Conservation (phyloP, 2,113 vertebrate species). For the Ondatra zibethicus region DNA sequence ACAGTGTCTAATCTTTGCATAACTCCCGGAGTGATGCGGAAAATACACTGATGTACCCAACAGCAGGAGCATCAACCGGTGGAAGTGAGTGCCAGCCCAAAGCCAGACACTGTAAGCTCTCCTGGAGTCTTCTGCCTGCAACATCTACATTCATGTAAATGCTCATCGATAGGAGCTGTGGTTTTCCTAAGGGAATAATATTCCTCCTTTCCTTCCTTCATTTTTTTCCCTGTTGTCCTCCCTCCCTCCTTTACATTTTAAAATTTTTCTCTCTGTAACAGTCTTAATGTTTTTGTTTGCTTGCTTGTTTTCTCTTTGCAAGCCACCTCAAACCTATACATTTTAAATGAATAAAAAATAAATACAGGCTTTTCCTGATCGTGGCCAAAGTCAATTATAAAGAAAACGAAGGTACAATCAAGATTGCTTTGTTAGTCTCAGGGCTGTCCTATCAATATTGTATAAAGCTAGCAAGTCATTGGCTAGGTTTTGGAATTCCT, state of each 20-base stretch:
- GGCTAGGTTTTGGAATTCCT: constrained; percentile 27
- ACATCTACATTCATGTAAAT: background rate
- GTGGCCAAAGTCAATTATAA: constrained; percentile 69
- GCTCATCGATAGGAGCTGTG: background rate
- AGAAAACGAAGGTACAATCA: constrained; percentile 50
- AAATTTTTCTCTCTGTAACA: background rate
- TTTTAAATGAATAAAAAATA: constrained; percentile 77
- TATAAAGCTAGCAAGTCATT: constrained; percentile 60
- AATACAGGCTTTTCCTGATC: constrained; percentile 60
- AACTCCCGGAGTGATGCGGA: background rate
- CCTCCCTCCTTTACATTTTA: background rate
- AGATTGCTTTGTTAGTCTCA: constrained; percentile 67
- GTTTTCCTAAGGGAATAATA: background rate
- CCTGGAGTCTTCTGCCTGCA: background rate
- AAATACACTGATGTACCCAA: background rate
- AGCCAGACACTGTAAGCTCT: background rate
- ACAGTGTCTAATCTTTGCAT: background rate
- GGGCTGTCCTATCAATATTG: constrained; percentile 70
- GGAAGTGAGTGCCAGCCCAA: background rate
- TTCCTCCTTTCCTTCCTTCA: background rate
- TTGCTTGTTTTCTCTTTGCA: background rate
- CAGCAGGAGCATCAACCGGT: background rate
- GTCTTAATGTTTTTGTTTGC: background rate
- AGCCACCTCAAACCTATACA: constrained; percentile 2
- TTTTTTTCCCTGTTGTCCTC: too few species aligned